A percentile compares a stretch with the other conserved stretches of the same genome.
These are phyloP conservation scores for Drosophila azteca DNA, from an alignment of 1,140 invertebrate genomes.

Conservation along the genomic window DNA sequence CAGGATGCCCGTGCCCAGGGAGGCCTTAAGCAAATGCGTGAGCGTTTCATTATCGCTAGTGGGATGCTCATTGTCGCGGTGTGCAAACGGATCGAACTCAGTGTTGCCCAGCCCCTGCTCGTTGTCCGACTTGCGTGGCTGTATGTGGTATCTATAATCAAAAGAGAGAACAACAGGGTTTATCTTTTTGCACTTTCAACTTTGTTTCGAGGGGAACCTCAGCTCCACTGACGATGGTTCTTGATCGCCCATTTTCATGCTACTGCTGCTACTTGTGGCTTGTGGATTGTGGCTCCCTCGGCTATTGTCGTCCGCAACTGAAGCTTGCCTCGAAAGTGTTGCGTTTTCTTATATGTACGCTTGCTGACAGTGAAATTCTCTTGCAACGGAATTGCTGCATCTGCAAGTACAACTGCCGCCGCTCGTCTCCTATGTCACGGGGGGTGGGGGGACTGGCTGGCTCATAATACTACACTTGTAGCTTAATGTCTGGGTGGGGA, in stretches of 20 bases:
- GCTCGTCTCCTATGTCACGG: slow-evolving; percentile 7
- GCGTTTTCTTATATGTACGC: slow-evolving; percentile 74
- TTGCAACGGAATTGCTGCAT: slow-evolving; percentile 70
- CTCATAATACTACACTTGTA: slow-evolving; percentile 57
- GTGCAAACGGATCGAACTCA: slow-evolving; percentile 89
- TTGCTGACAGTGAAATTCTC: slow-evolving; percentile 72
- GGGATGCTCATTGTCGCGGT: slow-evolving; percentile 89
- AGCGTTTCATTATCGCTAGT: slow-evolving; percentile 93
- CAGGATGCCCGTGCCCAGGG: slow-evolving; percentile 95
- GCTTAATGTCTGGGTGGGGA: slow-evolving; percentile 30
- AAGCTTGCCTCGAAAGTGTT: slow-evolving; percentile 38
- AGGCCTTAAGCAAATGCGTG: slow-evolving; percentile 93
- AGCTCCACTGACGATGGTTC: slow-evolving; percentile 59
- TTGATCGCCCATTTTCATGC: slow-evolving; percentile 43
- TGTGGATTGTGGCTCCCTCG: slow-evolving; percentile 16
- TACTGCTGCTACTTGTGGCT: not conserved
- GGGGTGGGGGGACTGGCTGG: not conserved
- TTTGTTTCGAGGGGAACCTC: slow-evolving; percentile 32
- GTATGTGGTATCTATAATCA: slow-evolving; percentile 87
- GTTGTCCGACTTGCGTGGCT: slow-evolving; percentile 83
- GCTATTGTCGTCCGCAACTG: slow-evolving; percentile 48
- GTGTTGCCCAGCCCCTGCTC: slow-evolving; percentile 85
- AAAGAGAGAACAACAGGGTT: not conserved
- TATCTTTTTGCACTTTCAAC: not conserved
- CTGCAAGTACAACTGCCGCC: slow-evolving; percentile 67